Evolutionary conservation across 2,113 vertebrate species (phyloP), one percentile per base, ranked within the genome.

Genomic region (Phocoena phocoena): DNA sequence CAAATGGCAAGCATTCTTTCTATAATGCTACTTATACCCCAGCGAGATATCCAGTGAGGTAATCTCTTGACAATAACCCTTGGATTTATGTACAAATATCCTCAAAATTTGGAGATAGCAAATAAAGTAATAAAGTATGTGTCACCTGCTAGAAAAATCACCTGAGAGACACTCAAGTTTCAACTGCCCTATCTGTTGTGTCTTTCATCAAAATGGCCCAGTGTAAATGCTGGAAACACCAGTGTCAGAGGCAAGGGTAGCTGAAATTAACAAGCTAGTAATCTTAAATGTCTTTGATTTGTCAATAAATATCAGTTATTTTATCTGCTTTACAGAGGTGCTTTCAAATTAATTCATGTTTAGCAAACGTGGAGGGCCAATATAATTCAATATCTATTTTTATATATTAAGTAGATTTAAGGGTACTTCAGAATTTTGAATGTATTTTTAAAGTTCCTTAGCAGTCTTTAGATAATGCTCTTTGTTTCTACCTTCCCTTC

Each of bases 381-480:
- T 77, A 74, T 55, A 92, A 87, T 77, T 79, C 33, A 90, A 15
- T 87, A 65, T 94, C 84, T 94, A 15, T 4, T 94, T 14, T 73
- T 14, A 31, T 77, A 25, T 20, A n/a, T 73, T 90, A 85, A 36
- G 9, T 90, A 71, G 62, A 63, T 47, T 88, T 93, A 95, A 87
- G 11, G 1, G 12, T 77, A 44, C 41, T 47, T 96, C 23, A 88
- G 11, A 53, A 67, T 80, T 88, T 92, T 80, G 20, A 74, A 62
- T 73, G 28, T 33, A 80, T 67, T 80, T 68, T 92, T 67, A 33
- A 94, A 88, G 3, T 60, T 41, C 41, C 53, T 88, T 84, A 77
- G 21, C 5, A 71, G 20, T 17, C 2, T 88, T 93, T 44, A 88
- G 70, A 17, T 62, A 41, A 92, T 28, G 6, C 7, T 67, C 6